Evolutionary conservation across 2,888 invertebrate genomes (phyloP).

Genomic region (Brachynemurus nebulosus): DNA sequence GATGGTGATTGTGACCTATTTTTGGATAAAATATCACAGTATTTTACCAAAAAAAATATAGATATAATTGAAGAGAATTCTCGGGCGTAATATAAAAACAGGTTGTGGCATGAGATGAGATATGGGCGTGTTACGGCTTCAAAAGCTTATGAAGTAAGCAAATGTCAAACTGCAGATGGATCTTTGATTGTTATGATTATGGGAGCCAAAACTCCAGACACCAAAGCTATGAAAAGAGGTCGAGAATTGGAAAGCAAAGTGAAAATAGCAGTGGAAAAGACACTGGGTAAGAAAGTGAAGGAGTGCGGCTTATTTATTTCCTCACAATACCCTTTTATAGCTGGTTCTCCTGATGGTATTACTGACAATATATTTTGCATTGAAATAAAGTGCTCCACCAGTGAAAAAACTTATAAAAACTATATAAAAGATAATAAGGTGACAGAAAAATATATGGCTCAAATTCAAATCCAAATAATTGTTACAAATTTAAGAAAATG

Average conservation of each 20-base stretch:
- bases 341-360: not conserved
- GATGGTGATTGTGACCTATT: too few relatives aligned
- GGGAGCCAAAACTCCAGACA: not conserved
- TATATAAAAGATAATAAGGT: not conserved
- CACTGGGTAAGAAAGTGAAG: not conserved
- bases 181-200: not conserved
- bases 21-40: too few relatives aligned
- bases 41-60: too few relatives aligned
- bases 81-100: too few relatives aligned
- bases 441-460: too few relatives aligned
- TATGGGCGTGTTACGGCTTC: not conserved
- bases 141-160: not conserved
- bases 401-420: not conserved
- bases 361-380: not conserved
- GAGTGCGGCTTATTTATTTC: conserved; percentile 5
- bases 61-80: too few relatives aligned
- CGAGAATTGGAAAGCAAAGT: conserved; percentile 2
- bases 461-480: too few relatives aligned
- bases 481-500: too few relatives aligned
- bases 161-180: not conserved
- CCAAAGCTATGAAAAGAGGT: not conserved
- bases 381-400: not conserved
- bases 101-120: too few relatives aligned
- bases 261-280: conserved; percentile 6
- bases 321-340: not conserved